These are phyloP conservation scores for Mesopsocus fuscifrons DNA, from an alignment of 2,888 invertebrate genomes.

Conservation along the genomic window DNA sequence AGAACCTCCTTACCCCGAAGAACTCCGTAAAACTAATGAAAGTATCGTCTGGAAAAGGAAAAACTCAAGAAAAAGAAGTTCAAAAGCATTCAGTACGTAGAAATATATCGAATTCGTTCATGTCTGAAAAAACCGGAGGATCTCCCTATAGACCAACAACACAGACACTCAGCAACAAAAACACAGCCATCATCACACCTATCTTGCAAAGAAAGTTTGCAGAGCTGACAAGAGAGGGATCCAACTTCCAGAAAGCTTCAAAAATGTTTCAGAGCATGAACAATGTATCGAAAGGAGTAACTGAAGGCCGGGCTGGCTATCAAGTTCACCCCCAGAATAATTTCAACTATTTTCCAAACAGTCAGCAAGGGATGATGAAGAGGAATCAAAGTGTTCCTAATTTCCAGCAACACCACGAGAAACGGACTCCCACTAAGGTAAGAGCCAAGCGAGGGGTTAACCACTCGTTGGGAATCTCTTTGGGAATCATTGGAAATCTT, in stretches of 20 bases:
- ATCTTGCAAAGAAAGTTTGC: slow-evolving; percentile 1
- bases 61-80: background rate
- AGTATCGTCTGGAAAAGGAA: too few species aligned
- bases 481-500: too few species aligned
- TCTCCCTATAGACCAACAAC: slow-evolving; percentile 5
- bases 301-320: background rate
- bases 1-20: background rate
- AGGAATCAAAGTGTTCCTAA: slow-evolving; percentile 9
- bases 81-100: background rate
- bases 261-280: background rate
- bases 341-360: too few species aligned
- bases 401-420: background rate
- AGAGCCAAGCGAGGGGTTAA: background rate
- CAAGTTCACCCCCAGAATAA: too few species aligned
- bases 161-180: background rate
- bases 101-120: slow-evolving; percentile 2
- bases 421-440: background rate
- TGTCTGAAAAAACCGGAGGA: background rate
- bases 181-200: slow-evolving; percentile 5
- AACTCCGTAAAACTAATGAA: background rate
- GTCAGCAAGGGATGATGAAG: background rate
- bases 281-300: background rate
- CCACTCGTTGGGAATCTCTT: too few species aligned
- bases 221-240: background rate
- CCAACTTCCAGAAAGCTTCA: background rate